These are phyloP conservation scores for Axis porcinus DNA, from an alignment of 2,113 vertebrate genomes.

Conservation along the genomic window DNA sequence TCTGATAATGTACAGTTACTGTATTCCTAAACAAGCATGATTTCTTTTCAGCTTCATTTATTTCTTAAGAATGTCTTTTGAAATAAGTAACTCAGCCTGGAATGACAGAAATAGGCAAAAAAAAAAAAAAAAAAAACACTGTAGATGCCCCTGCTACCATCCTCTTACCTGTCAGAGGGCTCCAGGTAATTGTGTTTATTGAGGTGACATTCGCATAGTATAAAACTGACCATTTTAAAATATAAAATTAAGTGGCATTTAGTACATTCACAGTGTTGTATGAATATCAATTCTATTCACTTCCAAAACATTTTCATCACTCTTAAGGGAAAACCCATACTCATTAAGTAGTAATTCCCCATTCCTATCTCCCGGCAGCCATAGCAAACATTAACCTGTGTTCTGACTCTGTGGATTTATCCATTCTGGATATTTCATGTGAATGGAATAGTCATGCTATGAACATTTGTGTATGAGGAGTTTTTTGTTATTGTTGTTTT, in stretches of 20 bases:
- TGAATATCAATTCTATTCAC: not conserved
- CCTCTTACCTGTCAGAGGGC: not conserved
- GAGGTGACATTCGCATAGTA: not conserved
- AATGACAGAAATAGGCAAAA: slow-evolving; percentile 3
- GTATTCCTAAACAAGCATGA: not conserved
- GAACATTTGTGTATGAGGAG: not conserved
- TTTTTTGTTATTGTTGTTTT: not conserved
- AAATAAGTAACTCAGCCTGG: slow-evolving; percentile 19
- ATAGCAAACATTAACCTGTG: not conserved
- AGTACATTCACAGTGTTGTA: not conserved
- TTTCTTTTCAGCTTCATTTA: not conserved
- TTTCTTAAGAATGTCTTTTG: not conserved
- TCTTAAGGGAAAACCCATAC: not conserved
- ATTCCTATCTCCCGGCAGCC: not conserved
- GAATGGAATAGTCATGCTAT: not conserved
- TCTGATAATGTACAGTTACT: not conserved
- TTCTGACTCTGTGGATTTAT: not conserved
- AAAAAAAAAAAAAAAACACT: not conserved
- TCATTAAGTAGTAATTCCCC: not conserved
- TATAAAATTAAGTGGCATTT: not conserved
- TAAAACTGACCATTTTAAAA: not conserved
- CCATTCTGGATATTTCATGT: not conserved
- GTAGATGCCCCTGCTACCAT: not conserved
- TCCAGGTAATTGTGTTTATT: not conserved
- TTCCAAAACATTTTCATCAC: slow-evolving; percentile 17